These are phyloP conservation scores for Pteruthius melanotis DNA, from an alignment of 2,113 vertebrate species.

Conservation along the genomic window DNA sequence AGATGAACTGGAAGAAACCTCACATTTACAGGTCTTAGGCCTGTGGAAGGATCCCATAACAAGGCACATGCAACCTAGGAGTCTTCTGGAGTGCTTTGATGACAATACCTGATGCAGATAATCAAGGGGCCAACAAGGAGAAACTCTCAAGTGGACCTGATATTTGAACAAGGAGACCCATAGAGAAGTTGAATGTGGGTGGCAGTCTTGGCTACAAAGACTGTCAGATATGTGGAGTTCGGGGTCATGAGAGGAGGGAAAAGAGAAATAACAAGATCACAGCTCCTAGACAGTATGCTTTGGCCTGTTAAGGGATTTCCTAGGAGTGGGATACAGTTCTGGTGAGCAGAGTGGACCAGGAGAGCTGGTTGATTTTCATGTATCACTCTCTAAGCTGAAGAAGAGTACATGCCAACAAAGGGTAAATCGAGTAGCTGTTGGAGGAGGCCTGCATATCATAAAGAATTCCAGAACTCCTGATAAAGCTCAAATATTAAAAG, in stretches of 20 bases:
- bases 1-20: background rate
- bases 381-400: background rate
- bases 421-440: background rate
- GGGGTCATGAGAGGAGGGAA: background rate
- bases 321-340: too few species aligned
- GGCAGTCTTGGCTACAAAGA: background rate
- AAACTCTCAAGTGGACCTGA: background rate
- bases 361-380: background rate
- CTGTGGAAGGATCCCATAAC: background rate
- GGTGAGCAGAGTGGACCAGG: background rate
- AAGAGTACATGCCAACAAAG: background rate
- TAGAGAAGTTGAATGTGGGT: rapidly evolving
- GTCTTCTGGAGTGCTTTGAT: background rate
- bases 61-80: background rate
- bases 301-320: background rate
- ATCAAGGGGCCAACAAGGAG: background rate
- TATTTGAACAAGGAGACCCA: background rate
- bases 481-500: background rate
- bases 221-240: background rate
- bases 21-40: too few species aligned
- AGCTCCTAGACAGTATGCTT: background rate
- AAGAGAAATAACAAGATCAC: background rate
- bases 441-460: background rate
- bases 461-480: background rate
- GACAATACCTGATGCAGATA: background rate